These are phyloP conservation scores for Sabatieria punctata DNA, from an alignment of 2,888 invertebrate genomes.

Conservation along the genomic window DNA sequence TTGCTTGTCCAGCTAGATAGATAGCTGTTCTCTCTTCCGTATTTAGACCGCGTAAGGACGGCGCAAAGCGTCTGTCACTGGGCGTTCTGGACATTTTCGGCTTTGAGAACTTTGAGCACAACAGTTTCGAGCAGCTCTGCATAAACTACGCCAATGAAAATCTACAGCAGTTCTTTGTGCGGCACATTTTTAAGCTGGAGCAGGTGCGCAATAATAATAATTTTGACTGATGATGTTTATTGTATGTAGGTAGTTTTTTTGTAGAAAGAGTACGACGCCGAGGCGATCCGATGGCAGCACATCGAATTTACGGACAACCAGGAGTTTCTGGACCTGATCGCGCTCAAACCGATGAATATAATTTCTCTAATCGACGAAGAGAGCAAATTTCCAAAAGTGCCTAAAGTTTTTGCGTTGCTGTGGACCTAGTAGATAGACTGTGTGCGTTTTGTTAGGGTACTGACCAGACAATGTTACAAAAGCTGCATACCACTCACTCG, in stretches of 20 bases:
- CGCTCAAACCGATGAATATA: slow-evolving; percentile 83
- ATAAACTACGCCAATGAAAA: slow-evolving; percentile 99
- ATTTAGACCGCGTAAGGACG: slow-evolving; percentile 27
- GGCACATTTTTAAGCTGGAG: slow-evolving; percentile 94
- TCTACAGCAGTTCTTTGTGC: slow-evolving; percentile 94
- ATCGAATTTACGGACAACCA: slow-evolving; percentile 98
- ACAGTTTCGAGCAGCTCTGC: slow-evolving; percentile 97
- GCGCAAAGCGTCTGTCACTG: slow-evolving; percentile 60
- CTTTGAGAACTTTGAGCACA: slow-evolving; percentile 93
- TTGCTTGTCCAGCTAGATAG: no score
- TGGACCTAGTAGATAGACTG: not conserved
- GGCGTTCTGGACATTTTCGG: slow-evolving; percentile 98
- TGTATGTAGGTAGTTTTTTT: no score
- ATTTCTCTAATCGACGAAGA: slow-evolving; percentile 98
- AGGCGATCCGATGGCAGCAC: slow-evolving; percentile 94
- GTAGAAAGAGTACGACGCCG: slow-evolving; percentile 79
- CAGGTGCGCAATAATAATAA: no score
- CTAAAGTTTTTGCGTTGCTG: no score
- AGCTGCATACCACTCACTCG: slow-evolving; percentile 77
- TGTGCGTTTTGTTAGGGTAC: slow-evolving; percentile 54
- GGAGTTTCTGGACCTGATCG: slow-evolving; percentile 76
- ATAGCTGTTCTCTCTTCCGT: no score
- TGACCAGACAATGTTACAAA: slow-evolving; percentile 88
- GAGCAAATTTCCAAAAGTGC: slow-evolving; percentile 77
- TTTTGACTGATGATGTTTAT: no score